Percentiles rank a stretch among this genome's conserved stretches.
Conservation (phyloP, 2,797 vertebrate genomes). For the Artibeus jamaicensis region DNA sequence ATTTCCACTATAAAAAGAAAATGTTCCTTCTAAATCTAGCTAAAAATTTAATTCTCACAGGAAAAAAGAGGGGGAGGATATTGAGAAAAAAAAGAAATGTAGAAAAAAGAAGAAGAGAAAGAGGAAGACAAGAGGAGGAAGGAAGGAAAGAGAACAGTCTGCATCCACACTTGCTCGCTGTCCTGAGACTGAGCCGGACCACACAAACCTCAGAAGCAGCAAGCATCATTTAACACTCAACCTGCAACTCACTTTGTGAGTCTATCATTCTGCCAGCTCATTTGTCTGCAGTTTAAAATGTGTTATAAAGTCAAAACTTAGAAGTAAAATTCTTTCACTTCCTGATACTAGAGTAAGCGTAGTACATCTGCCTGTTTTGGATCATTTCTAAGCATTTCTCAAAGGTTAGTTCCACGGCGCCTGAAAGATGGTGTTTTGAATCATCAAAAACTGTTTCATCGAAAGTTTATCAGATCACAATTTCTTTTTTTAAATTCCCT, state of each 20-base stretch:
- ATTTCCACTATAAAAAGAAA: conserved; percentile 28
- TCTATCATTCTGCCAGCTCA: conserved; percentile 68
- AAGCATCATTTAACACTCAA: conserved; percentile 66
- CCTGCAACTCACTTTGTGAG: conserved; percentile 51
- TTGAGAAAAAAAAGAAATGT: not conserved
- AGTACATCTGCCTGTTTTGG: conserved; percentile 73
- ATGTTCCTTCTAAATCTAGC: not conserved
- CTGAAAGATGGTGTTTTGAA: conserved; percentile 66
- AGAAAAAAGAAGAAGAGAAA: not conserved
- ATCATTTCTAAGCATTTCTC: conserved; percentile 74
- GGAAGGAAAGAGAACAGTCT: conserved; percentile 17
- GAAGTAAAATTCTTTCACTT: conserved; percentile 72
- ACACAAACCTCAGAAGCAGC: conserved; percentile 58
- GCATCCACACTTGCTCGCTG: conserved; percentile 33
- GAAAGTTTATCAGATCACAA: conserved; percentile 43
- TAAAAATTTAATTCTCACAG: conserved; percentile 15
- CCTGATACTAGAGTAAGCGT: conserved; percentile 67
- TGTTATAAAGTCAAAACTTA: conserved; percentile 75
- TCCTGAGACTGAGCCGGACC: conserved; percentile 51
- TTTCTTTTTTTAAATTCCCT: conserved; percentile 40
- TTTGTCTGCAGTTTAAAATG: conserved; percentile 76
- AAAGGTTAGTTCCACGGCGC: conserved; percentile 71
- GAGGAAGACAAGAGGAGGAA: not conserved
- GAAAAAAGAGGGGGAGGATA: not conserved
- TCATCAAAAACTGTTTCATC: conserved; percentile 32